Evolutionary conservation across 2,888 invertebrate species (phyloP).

Genomic region (Chaetoderma sp.): DNA sequence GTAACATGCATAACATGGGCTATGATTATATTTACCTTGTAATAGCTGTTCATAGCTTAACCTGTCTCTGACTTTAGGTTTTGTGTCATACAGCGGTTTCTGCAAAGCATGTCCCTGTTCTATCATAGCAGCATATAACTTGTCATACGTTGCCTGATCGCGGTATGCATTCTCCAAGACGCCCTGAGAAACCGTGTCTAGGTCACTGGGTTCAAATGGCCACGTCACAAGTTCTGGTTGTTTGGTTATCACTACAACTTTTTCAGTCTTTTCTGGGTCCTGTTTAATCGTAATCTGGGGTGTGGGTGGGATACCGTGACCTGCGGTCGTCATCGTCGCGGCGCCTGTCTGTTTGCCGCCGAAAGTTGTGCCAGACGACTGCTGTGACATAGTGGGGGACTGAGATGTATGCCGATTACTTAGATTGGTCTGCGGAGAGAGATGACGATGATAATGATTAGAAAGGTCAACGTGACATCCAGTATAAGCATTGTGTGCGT

Average conservation of each 20-base stretch:
- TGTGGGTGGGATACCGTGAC: not conserved
- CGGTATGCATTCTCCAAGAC: constrained; percentile 51
- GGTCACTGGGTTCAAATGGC: constrained; percentile 41
- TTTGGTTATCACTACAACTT: constrained; percentile 6
- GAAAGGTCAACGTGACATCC: too few species aligned
- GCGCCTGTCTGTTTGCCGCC: too few species aligned
- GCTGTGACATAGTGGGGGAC: too few species aligned
- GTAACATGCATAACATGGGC: too few species aligned
- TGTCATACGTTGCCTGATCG: constrained; percentile 49
- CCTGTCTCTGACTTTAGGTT: constrained; percentile 53
- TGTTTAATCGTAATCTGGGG: not conserved
- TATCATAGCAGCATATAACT: constrained; percentile 49
- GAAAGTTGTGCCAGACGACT: too few species aligned
- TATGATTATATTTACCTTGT: constrained; percentile 44
- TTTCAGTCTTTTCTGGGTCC: constrained; percentile 4
- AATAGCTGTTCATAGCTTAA: constrained; percentile 59
- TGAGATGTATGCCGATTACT: too few species aligned
- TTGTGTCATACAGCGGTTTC: constrained; percentile 50
- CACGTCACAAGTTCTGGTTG: constrained; percentile 4
- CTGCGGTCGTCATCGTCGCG: too few species aligned
- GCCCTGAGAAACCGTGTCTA: constrained; percentile 50
- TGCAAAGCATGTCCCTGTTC: constrained; percentile 54
- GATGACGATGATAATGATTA: too few species aligned
- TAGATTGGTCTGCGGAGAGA: too few species aligned
- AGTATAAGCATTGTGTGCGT: too few species aligned